Conservation (phyloP, 2,797 vertebrate genomes). For the Lithobates sylvaticus region DNA sequence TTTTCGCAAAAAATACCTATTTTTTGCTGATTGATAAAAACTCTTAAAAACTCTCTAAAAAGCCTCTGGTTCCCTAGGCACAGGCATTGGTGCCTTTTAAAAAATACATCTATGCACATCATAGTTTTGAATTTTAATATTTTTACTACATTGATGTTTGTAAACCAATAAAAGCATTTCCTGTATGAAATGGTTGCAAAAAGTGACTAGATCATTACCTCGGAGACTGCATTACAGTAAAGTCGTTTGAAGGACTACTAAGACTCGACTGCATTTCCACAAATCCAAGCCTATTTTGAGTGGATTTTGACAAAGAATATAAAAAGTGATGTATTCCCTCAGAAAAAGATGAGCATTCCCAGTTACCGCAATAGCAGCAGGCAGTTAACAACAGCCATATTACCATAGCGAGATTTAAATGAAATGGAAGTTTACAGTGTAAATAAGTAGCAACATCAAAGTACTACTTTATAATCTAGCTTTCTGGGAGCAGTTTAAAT, state of each 20-base stretch:
- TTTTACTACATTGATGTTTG: not conserved
- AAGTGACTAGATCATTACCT: not conserved
- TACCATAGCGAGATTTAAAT: constrained; percentile 24
- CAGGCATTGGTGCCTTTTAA: not conserved
- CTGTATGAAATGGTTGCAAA: not conserved
- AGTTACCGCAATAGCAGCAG: constrained; percentile 1
- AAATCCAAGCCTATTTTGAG: not conserved
- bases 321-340: not conserved
- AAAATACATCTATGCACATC: not conserved
- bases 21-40: no score
- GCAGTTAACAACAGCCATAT: constrained; percentile 31
- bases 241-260: not conserved
- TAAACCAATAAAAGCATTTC: not conserved
- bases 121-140: not conserved
- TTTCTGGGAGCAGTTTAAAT: constrained; percentile 23
- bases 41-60: no score
- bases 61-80: no score
- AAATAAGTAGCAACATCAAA: constrained; percentile 28
- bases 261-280: not conserved
- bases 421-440: constrained; percentile 22
- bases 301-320: not conserved
- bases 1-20: no score
- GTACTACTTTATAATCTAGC: constrained; percentile 19
- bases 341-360: constrained; percentile 21
- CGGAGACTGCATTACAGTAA: not conserved